A percentile compares a stretch with the other conserved stretches of the same genome.
Evolutionary conservation across 2,888 invertebrate genomes (phyloP).

Genomic region (Hirtodrosophila trivittata): DNA sequence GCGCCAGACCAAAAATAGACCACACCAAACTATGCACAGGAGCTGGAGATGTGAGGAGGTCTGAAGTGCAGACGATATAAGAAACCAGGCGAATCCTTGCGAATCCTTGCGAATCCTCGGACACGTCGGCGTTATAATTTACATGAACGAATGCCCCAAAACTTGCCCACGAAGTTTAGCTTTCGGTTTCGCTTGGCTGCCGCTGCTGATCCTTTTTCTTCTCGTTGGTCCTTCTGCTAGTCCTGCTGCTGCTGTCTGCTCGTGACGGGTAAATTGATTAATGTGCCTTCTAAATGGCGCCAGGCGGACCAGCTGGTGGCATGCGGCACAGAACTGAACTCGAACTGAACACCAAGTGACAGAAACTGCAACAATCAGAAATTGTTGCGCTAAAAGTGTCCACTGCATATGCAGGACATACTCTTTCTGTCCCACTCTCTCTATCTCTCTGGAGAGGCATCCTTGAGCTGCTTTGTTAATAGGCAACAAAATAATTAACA

Average conservation of each 20-base stretch:
- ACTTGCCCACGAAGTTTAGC: slow-evolving; percentile 33
- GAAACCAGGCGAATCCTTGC: neutral
- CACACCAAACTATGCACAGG: slow-evolving; percentile 31
- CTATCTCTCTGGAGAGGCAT: too few species aligned
- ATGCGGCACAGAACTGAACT: slow-evolving; percentile 32
- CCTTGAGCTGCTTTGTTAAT: slow-evolving; percentile 57
- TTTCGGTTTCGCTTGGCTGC: slow-evolving; percentile 75
- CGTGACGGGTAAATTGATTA: slow-evolving; percentile 72
- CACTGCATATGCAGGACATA: slow-evolving; percentile 60
- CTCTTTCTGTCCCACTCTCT: too few species aligned
- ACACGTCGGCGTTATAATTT: slow-evolving; percentile 45
- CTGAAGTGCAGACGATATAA: neutral
- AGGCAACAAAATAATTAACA: slow-evolving; percentile 71
- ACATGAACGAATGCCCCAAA: slow-evolving; percentile 39
- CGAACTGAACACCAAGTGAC: slow-evolving; percentile 39
- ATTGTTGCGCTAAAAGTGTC: slow-evolving; percentile 71
- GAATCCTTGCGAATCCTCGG: neutral
- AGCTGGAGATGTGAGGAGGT: neutral
- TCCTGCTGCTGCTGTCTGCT: slow-evolving; percentile 31
- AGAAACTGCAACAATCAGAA: slow-evolving; percentile 53
- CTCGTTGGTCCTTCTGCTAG: slow-evolving; percentile 1
- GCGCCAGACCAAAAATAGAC: slow-evolving; percentile 66
- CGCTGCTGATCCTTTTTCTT: neutral
- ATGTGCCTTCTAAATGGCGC: slow-evolving; percentile 76
- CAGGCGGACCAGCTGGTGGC: slow-evolving; percentile 38